These are phyloP conservation scores for Coptotermes formosanus DNA, from an alignment of 1,140 invertebrate genomes.

Conservation along the genomic window DNA sequence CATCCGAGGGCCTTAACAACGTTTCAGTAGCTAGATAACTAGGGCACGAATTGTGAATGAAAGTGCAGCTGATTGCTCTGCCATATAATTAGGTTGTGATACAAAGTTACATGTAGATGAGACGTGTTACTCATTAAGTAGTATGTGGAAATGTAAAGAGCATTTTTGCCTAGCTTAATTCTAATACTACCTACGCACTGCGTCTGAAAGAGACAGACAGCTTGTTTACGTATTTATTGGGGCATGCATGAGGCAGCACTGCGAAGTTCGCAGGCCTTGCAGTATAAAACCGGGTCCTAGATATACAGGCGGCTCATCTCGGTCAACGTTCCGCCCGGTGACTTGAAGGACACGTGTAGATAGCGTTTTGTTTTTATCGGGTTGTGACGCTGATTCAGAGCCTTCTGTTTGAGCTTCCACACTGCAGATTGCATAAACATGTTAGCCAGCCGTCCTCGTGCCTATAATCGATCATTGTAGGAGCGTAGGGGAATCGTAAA, in stretches of 20 bases:
- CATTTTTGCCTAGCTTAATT: neutral
- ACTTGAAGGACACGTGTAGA: too few relatives aligned
- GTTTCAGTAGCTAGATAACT: neutral
- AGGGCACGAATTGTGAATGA: neutral
- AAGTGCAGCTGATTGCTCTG: neutral
- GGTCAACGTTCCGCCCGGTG: too few relatives aligned
- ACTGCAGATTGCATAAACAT: too few relatives aligned
- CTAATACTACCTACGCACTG: neutral
- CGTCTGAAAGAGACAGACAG: neutral
- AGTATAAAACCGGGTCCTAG: too few relatives aligned
- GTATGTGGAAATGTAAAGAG: neutral
- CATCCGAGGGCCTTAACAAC: neutral
- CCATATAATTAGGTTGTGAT: neutral
- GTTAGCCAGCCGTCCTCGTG: too few relatives aligned
- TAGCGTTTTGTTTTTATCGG: too few relatives aligned
- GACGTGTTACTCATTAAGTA: neutral
- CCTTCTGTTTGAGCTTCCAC: too few relatives aligned
- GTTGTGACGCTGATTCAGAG: too few relatives aligned
- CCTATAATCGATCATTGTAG: too few relatives aligned
- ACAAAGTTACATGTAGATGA: neutral
- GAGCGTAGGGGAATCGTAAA: too few relatives aligned
- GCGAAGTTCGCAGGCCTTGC: neutral
- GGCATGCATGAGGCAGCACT: neutral
- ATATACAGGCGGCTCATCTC: too few relatives aligned
- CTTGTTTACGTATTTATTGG: neutral